Conservation (phyloP, 2,888 invertebrate species). For the Omphaloscelis lunosa region DNA sequence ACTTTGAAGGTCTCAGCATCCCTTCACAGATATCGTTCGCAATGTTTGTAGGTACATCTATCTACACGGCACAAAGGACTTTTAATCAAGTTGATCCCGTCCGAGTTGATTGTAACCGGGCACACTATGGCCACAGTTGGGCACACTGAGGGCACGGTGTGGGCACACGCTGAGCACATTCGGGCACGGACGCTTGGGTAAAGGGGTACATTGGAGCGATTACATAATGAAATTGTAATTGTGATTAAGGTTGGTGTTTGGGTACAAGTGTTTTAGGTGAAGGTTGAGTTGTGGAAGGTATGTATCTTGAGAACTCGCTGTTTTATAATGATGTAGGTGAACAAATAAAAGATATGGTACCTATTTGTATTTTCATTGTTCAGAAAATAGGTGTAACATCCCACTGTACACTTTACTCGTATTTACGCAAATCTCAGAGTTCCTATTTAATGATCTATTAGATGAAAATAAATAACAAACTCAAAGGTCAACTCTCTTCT, state of each 20-base stretch:
- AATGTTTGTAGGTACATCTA: constrained; percentile 58
- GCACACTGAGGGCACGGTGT: constrained; percentile 16
- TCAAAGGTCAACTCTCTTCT: constrained; percentile 13
- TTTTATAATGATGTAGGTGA: constrained; percentile 3
- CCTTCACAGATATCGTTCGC: constrained; percentile 21
- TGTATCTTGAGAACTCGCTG: neutral
- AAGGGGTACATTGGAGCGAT: constrained; percentile 47
- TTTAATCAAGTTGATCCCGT: constrained; percentile 71
- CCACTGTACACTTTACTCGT: too few species aligned
- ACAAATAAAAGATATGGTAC: neutral
- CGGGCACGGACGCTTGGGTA: neutral
- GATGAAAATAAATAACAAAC: neutral
- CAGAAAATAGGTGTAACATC: neutral
- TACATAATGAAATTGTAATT: constrained; percentile 70
- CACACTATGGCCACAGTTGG: constrained; percentile 40
- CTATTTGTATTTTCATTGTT: neutral
- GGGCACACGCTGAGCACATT: constrained; percentile 22
- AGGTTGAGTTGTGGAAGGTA: constrained; percentile 25
- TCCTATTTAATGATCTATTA: neutral
- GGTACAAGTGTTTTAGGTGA: constrained; percentile 29
- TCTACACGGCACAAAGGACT: constrained; percentile 58
- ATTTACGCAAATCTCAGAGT: neutral
- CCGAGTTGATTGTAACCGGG: constrained; percentile 54
- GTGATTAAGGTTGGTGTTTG: constrained; percentile 58
- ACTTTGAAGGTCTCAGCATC: constrained; percentile 19